A percentile compares a stretch with the other conserved stretches of the same genome.
These are phyloP conservation scores for Watsonalla binaria DNA, from an alignment of 2,888 invertebrate genomes.

Conservation along the genomic window DNA sequence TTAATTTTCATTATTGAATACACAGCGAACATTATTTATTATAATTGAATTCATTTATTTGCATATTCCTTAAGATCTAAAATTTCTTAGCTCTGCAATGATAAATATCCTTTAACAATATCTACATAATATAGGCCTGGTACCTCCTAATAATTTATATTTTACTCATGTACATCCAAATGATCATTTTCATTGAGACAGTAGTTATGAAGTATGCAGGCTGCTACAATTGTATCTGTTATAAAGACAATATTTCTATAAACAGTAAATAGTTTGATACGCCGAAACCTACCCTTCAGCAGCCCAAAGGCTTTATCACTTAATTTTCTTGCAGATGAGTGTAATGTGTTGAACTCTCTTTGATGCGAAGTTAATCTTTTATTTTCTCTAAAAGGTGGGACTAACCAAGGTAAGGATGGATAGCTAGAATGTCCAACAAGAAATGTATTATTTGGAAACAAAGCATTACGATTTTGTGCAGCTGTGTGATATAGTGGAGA, in stretches of 20 bases:
- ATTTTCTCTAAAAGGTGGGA: constrained; percentile 53
- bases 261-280: constrained; percentile 48
- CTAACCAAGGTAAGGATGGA: constrained; percentile 50
- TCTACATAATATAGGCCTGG: too few relatives aligned
- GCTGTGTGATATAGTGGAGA: constrained; percentile 51
- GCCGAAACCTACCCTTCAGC: constrained; percentile 45
- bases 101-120: too few relatives aligned
- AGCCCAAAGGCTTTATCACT: constrained; percentile 50
- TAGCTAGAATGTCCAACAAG: constrained; percentile 53
- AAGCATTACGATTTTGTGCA: constrained; percentile 33
- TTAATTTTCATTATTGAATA: neutral
- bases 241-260: constrained; percentile 56
- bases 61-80: too few relatives aligned
- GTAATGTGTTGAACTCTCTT: constrained; percentile 48
- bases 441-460: constrained; percentile 52
- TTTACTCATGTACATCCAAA: constrained; percentile 29
- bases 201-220: constrained; percentile 58
- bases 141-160: neutral
- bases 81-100: too few relatives aligned
- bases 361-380: constrained; percentile 48
- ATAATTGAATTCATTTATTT: too few relatives aligned
- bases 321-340: constrained; percentile 42
- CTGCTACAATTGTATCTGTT: constrained; percentile 52
- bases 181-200: constrained; percentile 51
- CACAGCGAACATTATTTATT: too few relatives aligned